These are phyloP conservation scores for Pseudotriccus pelzelni DNA, from an alignment of 2,797 vertebrate genomes.

Conservation along the genomic window DNA sequence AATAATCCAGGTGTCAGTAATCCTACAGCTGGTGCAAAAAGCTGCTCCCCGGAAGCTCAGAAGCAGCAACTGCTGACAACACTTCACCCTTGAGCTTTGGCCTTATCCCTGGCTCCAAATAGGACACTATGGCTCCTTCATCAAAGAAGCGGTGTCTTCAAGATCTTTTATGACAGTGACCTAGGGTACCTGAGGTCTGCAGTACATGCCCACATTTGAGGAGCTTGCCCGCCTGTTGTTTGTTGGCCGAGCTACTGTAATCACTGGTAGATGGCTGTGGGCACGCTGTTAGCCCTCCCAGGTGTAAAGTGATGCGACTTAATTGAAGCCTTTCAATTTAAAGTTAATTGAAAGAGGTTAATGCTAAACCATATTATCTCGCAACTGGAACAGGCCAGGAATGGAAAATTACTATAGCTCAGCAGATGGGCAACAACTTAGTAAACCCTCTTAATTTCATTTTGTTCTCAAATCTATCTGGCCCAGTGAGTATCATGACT, in stretches of 20 bases:
- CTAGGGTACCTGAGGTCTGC: background rate
- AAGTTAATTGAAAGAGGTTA: conserved; percentile 40
- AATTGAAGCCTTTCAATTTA: background rate
- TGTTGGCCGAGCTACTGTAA: background rate
- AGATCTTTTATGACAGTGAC: background rate
- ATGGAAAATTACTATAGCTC: conserved; percentile 13
- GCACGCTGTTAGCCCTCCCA: background rate
- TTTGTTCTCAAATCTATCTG: background rate
- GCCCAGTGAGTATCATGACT: background rate
- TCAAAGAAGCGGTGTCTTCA: background rate
- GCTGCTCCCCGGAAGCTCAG: background rate
- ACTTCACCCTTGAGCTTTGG: rapidly evolving
- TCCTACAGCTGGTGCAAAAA: background rate
- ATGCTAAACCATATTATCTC: background rate
- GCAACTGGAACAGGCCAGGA: background rate
- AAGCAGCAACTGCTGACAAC: rapidly evolving
- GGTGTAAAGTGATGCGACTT: background rate
- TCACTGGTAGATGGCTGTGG: background rate
- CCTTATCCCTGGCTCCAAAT: background rate
- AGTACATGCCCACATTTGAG: background rate
- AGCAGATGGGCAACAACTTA: conserved; percentile 22
- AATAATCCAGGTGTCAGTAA: background rate
- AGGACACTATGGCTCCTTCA: background rate
- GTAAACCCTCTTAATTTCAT: background rate
- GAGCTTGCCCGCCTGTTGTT: background rate